Evolutionary conservation across 2,113 vertebrate species (phyloP), one percentile per base, ranked within the genome.

Genomic region (Hippocampus barbouri): DNA sequence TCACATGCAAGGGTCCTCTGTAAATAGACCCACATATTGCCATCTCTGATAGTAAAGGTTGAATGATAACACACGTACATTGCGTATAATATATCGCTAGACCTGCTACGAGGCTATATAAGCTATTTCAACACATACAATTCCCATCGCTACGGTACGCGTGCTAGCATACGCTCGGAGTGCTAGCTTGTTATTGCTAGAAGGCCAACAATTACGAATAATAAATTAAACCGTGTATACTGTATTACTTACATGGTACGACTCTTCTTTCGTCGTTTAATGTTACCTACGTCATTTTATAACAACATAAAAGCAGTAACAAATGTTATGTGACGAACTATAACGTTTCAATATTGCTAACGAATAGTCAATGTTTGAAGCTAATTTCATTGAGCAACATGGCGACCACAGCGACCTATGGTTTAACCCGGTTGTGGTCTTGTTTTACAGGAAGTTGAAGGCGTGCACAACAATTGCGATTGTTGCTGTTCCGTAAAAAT

Each of bases 361-460:
- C 75, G 70, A 75, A 69, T 84, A 73, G 68, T 85, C 76, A 85
- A 85, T 89, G 85, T 83, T 88, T 79, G 77, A 71, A 89, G 89
- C 83, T 87, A 86, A 85, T 79, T 87, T 88, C 86, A 90, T 89
- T 89, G 83, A 81, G 81, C 89, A 93, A 91, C 90, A 93, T 92
- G 89, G 90, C 91, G 89, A 77, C 89, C 76, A 73, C 70, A 14
- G 71, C 72, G 78, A 87, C 88, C 87, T 82, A 71, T 78, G 8
- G 11, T 5, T 53, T 78, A 11, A 88, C 88, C 89, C 90, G 91
- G 91, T 91, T 76, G 74, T 81, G 11, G 64, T 84, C 66, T 68
- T 16, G 2, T 53, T 5, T 69, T 14, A 47, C 23, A 63, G 51
- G 74, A 83, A 77, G 51, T 8, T 14, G 43, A 45, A 3, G 5